phyloP scores from a whole-genome alignment of 2,113 vertebrate genomes.

The Nannobrachium achirus region DNA sequence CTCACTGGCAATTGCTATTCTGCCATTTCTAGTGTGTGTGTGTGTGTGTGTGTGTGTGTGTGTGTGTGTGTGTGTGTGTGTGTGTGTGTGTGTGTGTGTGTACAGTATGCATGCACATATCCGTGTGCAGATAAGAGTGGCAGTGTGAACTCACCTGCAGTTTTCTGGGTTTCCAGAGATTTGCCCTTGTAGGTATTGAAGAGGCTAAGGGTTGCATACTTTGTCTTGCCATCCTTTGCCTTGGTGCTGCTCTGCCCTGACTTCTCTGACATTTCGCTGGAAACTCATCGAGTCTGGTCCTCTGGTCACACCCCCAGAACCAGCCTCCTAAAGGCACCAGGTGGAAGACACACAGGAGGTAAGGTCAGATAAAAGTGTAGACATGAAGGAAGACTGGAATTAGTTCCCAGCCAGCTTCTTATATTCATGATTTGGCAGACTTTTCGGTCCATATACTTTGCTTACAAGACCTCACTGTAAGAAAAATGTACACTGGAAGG shows the following conservation, averaged over 20 bases:
- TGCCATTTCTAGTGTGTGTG: neutral
- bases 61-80: no score
- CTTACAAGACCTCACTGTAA: neutral
- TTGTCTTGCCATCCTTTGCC: slow-evolving; percentile 99
- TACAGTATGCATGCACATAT: neutral
- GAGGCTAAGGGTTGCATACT: slow-evolving; percentile 99
- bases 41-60: neutral
- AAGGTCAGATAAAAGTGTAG: neutral
- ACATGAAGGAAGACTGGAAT: neutral
- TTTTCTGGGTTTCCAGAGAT: slow-evolving; percentile 98
- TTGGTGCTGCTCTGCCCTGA: slow-evolving; percentile 99
- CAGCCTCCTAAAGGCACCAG: slow-evolving; percentile 73
- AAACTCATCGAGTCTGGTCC: slow-evolving; percentile 99
- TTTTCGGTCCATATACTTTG: neutral
- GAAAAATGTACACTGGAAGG: neutral
- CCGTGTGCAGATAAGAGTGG: neutral
- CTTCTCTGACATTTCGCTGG: slow-evolving; percentile 99
- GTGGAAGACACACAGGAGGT: neutral
- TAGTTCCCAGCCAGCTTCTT: neutral
- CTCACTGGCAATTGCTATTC: neutral
- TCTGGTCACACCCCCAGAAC: slow-evolving; percentile 87
- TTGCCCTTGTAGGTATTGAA: slow-evolving; percentile 99
- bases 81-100: no score
- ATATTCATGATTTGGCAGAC: no score
- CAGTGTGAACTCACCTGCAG: slow-evolving; percentile 85